Conservation (phyloP, 2,113 vertebrate species). For the Synchiropus splendidus region DNA sequence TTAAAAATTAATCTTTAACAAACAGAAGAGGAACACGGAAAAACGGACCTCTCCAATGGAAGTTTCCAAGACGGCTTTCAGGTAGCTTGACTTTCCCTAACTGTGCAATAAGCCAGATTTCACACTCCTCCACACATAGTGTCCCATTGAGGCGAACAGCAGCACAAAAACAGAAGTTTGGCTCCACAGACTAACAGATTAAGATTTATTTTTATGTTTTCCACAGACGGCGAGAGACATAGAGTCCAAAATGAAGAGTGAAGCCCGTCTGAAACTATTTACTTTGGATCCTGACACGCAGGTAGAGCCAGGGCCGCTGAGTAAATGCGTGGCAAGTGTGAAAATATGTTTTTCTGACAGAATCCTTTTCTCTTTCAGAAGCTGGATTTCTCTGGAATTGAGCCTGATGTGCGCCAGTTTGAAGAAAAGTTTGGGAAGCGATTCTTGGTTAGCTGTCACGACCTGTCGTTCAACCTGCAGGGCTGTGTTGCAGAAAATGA, state of each 20-base stretch:
- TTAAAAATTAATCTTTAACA: too few species aligned
- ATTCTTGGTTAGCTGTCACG: constrained; percentile 85
- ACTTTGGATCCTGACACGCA: constrained; percentile 90
- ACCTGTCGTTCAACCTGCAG: constrained; percentile 92
- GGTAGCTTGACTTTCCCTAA: constrained; percentile 50
- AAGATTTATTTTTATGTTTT: constrained; percentile 1
- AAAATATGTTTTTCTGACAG: constrained; percentile 2
- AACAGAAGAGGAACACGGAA: constrained; percentile 84
- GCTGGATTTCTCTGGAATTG: constrained; percentile 86
- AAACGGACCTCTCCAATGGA: constrained; percentile 76
- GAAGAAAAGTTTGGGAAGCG: constrained; percentile 94
- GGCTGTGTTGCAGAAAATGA: constrained; percentile 87
- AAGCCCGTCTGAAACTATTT: constrained; percentile 89
- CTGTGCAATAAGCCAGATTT: constrained; percentile 1
- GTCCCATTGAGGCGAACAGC: constrained; percentile 22
- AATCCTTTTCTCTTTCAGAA: constrained; percentile 67
- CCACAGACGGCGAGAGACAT: constrained; percentile 82
- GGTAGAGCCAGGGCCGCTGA: constrained; percentile 57
- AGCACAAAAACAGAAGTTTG: too few species aligned
- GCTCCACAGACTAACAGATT: too few species aligned
- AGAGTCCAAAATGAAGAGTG: constrained; percentile 85
- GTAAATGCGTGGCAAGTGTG: not conserved
- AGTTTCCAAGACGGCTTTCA: constrained; percentile 82
- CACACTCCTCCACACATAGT: constrained; percentile 15
- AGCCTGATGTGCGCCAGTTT: constrained; percentile 87